Evolutionary conservation across 2,888 invertebrate species (phyloP), one percentile per base, ranked within the genome.

Genomic region (Cacoxenus indagator): DNA sequence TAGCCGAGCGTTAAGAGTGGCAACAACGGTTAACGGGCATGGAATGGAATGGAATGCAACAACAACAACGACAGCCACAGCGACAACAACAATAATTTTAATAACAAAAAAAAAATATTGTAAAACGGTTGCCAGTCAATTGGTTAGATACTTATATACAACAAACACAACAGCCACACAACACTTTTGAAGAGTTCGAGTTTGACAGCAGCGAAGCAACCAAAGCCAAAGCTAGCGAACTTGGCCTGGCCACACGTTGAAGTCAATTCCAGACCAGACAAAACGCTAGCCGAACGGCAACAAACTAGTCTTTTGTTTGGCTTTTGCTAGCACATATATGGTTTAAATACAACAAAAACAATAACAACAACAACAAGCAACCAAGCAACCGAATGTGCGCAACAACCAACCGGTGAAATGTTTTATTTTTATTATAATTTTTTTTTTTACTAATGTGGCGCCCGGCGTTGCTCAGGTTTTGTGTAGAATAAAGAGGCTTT

Each of bases 391-490:
- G n/a, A 55, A 57, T 37, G 14, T 37, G 37, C 37, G 14, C 29
- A 26, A 54, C 54, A 54, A 22, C 26, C 17, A 57, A 57, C 29
- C 27, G 17, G 29, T 26, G 57, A 57, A 57, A 57, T 57, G 57
- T 57, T n/a, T 57, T 8, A 19, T 62, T 31, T 37, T 37, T 14
- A 11, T 37, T 37, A 37, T n/a, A n/a, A 48, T 48, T 48, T 37
- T 37, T 37, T 37, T 37, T 37, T 5, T n/a, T n/a, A n/a, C n/a
- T n/a, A n/a, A n/a, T n/a, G n/a, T n/a, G n/a, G n/a, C n/a, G n/a
- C n/a, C n/a, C n/a, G n/a, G n/a, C n/a, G n/a, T n/a, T n/a, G n/a
- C n/a, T n/a, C n/a, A n/a, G n/a, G n/a, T n/a, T n/a, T n/a, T n/a
- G n/a, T n/a, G n/a, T n/a, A n/a, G n/a, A n/a, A n/a, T n/a, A n/a